Evolutionary conservation across 2,888 invertebrate genomes (phyloP).

Genomic region (Uloborus plumipes): DNA sequence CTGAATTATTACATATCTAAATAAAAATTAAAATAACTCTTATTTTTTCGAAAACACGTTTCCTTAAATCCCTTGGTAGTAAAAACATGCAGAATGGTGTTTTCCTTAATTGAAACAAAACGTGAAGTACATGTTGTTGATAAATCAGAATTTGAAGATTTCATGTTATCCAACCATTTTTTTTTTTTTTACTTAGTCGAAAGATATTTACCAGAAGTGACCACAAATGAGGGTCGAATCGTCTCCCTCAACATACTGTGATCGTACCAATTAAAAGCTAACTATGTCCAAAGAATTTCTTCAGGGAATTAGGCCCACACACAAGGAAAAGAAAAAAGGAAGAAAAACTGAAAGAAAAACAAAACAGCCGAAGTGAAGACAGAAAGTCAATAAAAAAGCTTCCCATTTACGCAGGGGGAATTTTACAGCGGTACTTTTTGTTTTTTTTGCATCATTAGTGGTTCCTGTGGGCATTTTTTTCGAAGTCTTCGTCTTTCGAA

Average conservation of each 20-base stretch:
- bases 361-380: slow-evolving; percentile 9
- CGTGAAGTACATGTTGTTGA: too few relatives aligned
- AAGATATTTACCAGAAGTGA: slow-evolving; percentile 33
- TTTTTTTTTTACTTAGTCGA: neutral
- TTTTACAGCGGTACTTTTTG: slow-evolving; percentile 25
- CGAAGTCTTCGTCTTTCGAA: slow-evolving; percentile 1
- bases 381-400: slow-evolving; percentile 39
- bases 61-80: too few relatives aligned
- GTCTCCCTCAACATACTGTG: slow-evolving; percentile 19
- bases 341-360: too few relatives aligned
- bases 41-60: too few relatives aligned
- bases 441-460: slow-evolving; percentile 50
- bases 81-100: too few relatives aligned
- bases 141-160: too few relatives aligned
- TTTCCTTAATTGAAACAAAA: too few relatives aligned
- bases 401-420: slow-evolving; percentile 19
- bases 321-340: too few relatives aligned
- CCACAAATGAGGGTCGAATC: slow-evolving; percentile 46
- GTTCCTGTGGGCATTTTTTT: slow-evolving; percentile 9
- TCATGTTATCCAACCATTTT: too few relatives aligned
- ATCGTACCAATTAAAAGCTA: slow-evolving; percentile 38
- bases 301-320: slow-evolving; percentile 3
- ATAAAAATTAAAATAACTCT: too few relatives aligned
- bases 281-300: slow-evolving; percentile 30
- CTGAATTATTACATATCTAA: too few relatives aligned